A percentile compares a stretch with the other conserved stretches of the same genome.
These are phyloP conservation scores for Phymanthus crucifer DNA, from an alignment of 92 coral and sea anemone species.

Conservation along the genomic window DNA sequence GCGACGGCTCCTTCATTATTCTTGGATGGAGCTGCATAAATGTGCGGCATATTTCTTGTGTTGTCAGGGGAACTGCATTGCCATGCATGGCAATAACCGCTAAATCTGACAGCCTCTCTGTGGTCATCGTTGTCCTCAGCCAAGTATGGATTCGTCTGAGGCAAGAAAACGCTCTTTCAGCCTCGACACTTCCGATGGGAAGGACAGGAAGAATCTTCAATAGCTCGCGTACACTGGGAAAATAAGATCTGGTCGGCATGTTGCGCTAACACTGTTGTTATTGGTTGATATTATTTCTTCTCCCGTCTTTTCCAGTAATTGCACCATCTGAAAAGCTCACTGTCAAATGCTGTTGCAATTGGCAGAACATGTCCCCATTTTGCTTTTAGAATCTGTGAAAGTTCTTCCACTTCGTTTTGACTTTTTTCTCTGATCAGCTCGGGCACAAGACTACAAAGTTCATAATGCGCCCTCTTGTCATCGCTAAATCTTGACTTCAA, in stretches of 20 bases:
- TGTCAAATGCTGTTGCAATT: constrained; percentile 21
- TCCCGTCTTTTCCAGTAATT: constrained; percentile 28
- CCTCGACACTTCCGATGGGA: too few relatives aligned
- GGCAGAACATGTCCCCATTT: constrained; percentile 27
- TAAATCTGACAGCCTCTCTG: too few relatives aligned
- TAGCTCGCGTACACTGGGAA: not conserved
- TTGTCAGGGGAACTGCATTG: constrained; percentile 9
- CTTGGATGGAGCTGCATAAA: constrained; percentile 9
- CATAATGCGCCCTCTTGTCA: constrained; percentile 60
- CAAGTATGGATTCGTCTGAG: too few relatives aligned
- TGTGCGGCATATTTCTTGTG: constrained; percentile 8
- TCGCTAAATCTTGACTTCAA: constrained; percentile 59
- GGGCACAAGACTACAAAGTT: constrained; percentile 57
- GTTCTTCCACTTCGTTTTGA: constrained; percentile 26
- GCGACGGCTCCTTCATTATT: not conserved
- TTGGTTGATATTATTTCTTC: too few relatives aligned
- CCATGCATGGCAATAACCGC: too few relatives aligned
- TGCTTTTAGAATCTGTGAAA: constrained; percentile 24
- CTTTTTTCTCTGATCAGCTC: constrained; percentile 46
- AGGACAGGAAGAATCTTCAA: too few relatives aligned
- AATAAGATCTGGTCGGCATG: too few relatives aligned
- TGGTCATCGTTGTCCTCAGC: too few relatives aligned
- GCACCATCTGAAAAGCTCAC: constrained; percentile 21
- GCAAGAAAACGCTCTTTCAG: too few relatives aligned
- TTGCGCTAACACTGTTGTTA: too few relatives aligned